Conservation (phyloP, 2,888 invertebrate genomes). For the Agrotis puta region DNA sequence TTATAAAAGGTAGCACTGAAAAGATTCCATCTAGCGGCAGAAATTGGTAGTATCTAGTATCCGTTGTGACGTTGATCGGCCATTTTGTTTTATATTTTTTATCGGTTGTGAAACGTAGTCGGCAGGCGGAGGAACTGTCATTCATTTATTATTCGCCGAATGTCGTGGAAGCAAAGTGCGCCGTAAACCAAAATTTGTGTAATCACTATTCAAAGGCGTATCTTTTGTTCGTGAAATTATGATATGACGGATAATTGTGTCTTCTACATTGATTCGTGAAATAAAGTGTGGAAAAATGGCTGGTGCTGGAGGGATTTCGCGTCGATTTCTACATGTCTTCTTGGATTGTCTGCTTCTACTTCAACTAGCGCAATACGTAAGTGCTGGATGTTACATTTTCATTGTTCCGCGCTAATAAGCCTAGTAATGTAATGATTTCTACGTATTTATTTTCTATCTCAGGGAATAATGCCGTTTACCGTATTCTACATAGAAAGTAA, state of each 20-base stretch:
- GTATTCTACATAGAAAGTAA: constrained; percentile 2
- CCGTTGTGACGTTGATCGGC: constrained; percentile 50
- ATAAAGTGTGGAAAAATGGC: constrained; percentile 78
- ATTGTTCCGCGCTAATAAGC: constrained; percentile 74
- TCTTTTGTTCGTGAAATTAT: constrained; percentile 72
- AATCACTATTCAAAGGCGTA: constrained; percentile 50
- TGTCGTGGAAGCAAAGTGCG: constrained; percentile 59
- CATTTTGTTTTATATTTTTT: constrained; percentile 59
- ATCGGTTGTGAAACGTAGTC: constrained; percentile 28
- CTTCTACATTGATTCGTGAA: constrained; percentile 71
- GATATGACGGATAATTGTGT: constrained; percentile 78
- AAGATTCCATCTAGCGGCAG: neutral
- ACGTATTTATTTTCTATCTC: constrained; percentile 21
- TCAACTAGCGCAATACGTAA: constrained; percentile 81
- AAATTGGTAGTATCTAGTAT: neutral
- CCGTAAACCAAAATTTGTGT: constrained; percentile 50
- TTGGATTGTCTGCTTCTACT: constrained; percentile 80
- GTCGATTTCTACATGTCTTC: constrained; percentile 77
- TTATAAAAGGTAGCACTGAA: neutral
- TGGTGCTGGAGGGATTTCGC: constrained; percentile 71
- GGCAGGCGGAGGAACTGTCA: constrained; percentile 45
- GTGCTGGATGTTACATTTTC: constrained; percentile 71
- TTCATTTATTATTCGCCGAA: constrained; percentile 57
- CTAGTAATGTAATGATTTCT: constrained; percentile 41
- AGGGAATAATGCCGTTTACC: constrained; percentile 20